These are phyloP conservation scores for Empis stercorea DNA, from an alignment of 2,888 invertebrate genomes.

Conservation along the genomic window DNA sequence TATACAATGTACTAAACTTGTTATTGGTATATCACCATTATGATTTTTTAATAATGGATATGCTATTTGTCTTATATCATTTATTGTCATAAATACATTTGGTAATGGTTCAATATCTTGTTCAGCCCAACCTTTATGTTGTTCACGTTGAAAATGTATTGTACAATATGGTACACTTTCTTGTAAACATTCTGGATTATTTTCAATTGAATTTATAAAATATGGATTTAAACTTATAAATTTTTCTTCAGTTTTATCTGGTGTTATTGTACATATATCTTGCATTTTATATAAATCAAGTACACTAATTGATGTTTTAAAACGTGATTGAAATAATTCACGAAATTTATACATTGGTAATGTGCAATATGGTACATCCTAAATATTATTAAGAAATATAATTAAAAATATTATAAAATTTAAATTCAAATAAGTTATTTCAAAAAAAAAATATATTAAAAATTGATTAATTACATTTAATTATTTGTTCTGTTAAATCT, in stretches of 20 bases:
- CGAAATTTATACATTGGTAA: constrained; percentile 71
- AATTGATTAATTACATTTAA: too few species aligned
- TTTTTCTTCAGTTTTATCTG: constrained; percentile 55
- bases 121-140: constrained; percentile 63
- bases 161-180: constrained; percentile 49
- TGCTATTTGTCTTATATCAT: constrained; percentile 31
- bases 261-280: constrained; percentile 62
- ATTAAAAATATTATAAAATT: background rate
- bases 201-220: constrained; percentile 42
- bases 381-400: constrained; percentile 12
- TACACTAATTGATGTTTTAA: constrained; percentile 55
- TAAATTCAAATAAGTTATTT: too few species aligned
- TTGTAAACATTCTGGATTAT: constrained; percentile 36
- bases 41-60: constrained; percentile 31
- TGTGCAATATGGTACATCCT: constrained; percentile 62
- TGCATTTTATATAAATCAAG: constrained; percentile 58
- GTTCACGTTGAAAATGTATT: constrained; percentile 44
- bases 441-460: too few species aligned
- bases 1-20: constrained; percentile 33
- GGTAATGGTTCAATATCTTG: constrained; percentile 54
- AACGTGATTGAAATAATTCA: constrained; percentile 68
- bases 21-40: constrained; percentile 32
- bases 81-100: constrained; percentile 38
- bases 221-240: constrained; percentile 55
- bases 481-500: too few species aligned